Conservation (phyloP, 1,140 invertebrate genomes). For the Batillaria attramentaria region DNA sequence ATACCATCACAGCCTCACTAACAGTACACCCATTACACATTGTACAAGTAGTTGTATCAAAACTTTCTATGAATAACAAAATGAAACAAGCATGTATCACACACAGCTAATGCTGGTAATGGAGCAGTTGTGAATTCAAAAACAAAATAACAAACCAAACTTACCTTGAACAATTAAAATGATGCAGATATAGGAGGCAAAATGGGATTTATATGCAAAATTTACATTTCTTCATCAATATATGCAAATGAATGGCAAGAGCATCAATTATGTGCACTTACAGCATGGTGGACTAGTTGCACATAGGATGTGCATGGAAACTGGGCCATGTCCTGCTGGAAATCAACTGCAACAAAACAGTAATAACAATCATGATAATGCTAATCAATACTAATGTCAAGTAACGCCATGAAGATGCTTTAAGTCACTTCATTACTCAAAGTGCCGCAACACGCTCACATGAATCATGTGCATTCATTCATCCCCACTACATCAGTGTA, state of each 20-base stretch:
- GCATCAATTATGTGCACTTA: slow-evolving; percentile 2
- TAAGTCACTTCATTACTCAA: background rate
- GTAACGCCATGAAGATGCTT: background rate
- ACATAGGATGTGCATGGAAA: slow-evolving; percentile 1
- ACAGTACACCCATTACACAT: background rate
- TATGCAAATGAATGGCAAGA: background rate
- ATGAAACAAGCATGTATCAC: background rate
- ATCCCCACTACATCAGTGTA: no score
- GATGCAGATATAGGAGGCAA: background rate
- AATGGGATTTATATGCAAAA: background rate
- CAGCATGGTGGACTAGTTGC: slow-evolving; percentile 30
- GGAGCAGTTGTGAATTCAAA: background rate
- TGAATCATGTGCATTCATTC: no score
- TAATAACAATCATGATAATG: slow-evolving; percentile 28
- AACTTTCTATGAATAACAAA: background rate
- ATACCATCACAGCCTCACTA: no score
- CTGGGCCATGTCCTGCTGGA: slow-evolving; percentile 75
- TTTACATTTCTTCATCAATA: no score
- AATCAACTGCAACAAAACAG: slow-evolving; percentile 71
- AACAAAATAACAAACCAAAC: background rate
- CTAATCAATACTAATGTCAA: background rate
- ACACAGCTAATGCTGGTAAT: background rate
- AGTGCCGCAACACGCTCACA: background rate
- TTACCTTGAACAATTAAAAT: background rate
- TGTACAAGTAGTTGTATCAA: background rate